Conservation (phyloP, 2,113 vertebrate genomes). For the Corapipo altera region DNA sequence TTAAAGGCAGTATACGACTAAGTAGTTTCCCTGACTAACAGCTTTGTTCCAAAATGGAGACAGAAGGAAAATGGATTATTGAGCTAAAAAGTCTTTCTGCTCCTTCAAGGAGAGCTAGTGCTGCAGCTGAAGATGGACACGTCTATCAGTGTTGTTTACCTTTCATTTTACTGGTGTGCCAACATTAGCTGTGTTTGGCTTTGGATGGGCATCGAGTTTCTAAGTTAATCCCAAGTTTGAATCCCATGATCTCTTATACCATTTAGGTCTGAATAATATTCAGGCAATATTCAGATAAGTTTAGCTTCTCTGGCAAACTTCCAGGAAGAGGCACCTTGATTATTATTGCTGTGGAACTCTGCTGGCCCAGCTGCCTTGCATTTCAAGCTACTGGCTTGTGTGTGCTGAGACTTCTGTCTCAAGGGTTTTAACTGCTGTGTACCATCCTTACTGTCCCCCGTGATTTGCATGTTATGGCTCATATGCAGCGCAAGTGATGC, state of each 20-base stretch:
- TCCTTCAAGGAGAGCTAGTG: not conserved
- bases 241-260: fast-evolving
- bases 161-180: not conserved
- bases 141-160: not conserved
- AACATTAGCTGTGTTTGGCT: not conserved
- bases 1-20: not conserved
- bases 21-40: not conserved
- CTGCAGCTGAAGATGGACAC: not conserved
- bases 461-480: not conserved
- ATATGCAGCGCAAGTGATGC: not conserved
- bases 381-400: not conserved
- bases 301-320: not conserved
- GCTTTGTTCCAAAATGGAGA: not conserved
- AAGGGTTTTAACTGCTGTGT: not conserved
- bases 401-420: not conserved
- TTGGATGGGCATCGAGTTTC: not conserved
- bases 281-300: not conserved
- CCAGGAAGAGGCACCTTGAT: not conserved
- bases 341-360: not conserved
- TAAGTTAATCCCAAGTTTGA: not conserved
- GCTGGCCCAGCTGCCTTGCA: not conserved
- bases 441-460: not conserved
- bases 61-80: not conserved
- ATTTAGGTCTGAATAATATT: not conserved
- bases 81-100: not conserved